Evolutionary conservation across 2,797 vertebrate species (phyloP).

Genomic region (Vespertilio murinus): DNA sequence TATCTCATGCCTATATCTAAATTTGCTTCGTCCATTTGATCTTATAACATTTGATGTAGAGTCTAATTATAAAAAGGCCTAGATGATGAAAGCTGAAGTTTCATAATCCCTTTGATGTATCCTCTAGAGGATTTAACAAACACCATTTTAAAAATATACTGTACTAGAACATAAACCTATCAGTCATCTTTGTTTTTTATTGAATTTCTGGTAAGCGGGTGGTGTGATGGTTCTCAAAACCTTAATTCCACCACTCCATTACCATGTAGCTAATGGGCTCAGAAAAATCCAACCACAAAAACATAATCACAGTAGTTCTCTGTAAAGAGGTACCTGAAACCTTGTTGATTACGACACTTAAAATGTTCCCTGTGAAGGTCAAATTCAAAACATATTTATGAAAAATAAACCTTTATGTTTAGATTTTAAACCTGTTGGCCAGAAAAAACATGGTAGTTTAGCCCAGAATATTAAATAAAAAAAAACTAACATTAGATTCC

Average conservation of each 20-base stretch:
- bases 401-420: slow-evolving; percentile 78
- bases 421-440: slow-evolving; percentile 67
- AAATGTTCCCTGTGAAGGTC: slow-evolving; percentile 71
- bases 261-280: slow-evolving; percentile 72
- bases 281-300: slow-evolving; percentile 76
- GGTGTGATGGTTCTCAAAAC: slow-evolving; percentile 73
- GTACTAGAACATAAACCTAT: slow-evolving; percentile 75
- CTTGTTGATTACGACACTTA: slow-evolving; percentile 71
- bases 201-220: slow-evolving; percentile 74
- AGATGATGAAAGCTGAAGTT: slow-evolving; percentile 68
- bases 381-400: slow-evolving; percentile 77
- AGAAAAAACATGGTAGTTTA: slow-evolving; percentile 73
- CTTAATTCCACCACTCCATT: slow-evolving; percentile 63
- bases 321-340: slow-evolving; percentile 72
- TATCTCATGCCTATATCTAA: slow-evolving; percentile 53
- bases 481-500: slow-evolving; percentile 55
- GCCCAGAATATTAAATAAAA: slow-evolving; percentile 43
- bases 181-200: slow-evolving; percentile 71
- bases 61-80: slow-evolving; percentile 65
- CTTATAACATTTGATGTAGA: slow-evolving; percentile 75
- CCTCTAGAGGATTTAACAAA: slow-evolving; percentile 63
- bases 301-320: slow-evolving; percentile 67
- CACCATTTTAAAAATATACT: slow-evolving; percentile 71
- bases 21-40: slow-evolving; percentile 77
- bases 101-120: slow-evolving; percentile 70